Percentiles rank a stretch among this genome's conserved stretches.
Evolutionary conservation across 1,140 invertebrate genomes (phyloP).

Genomic region (Drosophila bifasciata): DNA sequence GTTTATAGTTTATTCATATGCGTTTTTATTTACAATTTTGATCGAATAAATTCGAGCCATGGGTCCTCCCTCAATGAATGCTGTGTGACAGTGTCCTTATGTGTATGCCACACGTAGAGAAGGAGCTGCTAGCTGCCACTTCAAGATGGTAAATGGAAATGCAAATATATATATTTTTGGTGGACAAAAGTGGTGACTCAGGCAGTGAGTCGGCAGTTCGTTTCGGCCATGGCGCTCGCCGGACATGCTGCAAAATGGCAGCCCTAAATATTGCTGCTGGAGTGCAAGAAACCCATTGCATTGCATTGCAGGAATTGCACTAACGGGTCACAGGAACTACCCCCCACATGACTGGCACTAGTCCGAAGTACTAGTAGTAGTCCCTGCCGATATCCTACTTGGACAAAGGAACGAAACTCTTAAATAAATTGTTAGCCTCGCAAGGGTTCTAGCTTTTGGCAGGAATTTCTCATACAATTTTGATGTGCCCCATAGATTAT

Average conservation of each 20-base stretch:
- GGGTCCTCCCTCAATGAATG: slow-evolving; percentile 38
- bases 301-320: slow-evolving; percentile 41
- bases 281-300: slow-evolving; percentile 55
- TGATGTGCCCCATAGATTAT: slow-evolving; percentile 1
- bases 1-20: slow-evolving; percentile 69
- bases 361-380: not conserved
- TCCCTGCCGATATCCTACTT: not conserved
- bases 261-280: slow-evolving; percentile 21
- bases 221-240: slow-evolving; percentile 22
- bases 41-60: slow-evolving; percentile 66
- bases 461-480: slow-evolving; percentile 28
- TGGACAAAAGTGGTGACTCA: slow-evolving; percentile 65
- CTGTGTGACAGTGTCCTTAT: slow-evolving; percentile 51
- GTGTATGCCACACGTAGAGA: slow-evolving; percentile 57
- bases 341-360: slow-evolving; percentile 37
- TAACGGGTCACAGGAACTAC: slow-evolving; percentile 39
- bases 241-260: slow-evolving; percentile 60
- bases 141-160: slow-evolving; percentile 63
- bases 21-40: slow-evolving; percentile 77
- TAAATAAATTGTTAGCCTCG: slow-evolving; percentile 46
- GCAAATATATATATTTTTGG: slow-evolving; percentile 68
- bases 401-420: slow-evolving; percentile 26
- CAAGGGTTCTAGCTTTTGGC: slow-evolving; percentile 25
- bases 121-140: not conserved
- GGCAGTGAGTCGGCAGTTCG: slow-evolving; percentile 67